Base-by-base conservation (phyloP, 2,888 invertebrate species). In the Parapristionchus giblindavisi region DNA sequence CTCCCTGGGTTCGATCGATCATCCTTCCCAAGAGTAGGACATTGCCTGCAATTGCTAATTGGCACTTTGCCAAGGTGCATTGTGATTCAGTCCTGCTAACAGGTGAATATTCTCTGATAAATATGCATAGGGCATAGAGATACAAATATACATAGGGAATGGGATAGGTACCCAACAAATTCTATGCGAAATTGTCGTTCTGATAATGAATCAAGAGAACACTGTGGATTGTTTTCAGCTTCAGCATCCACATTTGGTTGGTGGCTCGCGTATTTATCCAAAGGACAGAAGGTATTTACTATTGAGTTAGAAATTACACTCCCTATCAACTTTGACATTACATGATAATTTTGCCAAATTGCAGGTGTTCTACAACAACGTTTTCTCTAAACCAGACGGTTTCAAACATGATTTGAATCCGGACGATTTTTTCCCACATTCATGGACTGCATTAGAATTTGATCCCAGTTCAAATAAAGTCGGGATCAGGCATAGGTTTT, bases 181-280 rank as follows among this genome's bases (percentile, higher is more conserved):
- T n/a, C n/a, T n/a, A n/a, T n/a, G n/a, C n/a, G n/a, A n/a, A n/a
- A n/a, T n/a, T n/a, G n/a, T n/a, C n/a, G n/a, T n/a, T n/a, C n/a
- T n/a, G n/a, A n/a, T n/a, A n/a, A n/a, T n/a, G n/a, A n/a, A n/a
- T n/a, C n/a, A n/a, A n/a, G n/a, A n/a, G n/a, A n/a, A n/a, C n/a
- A n/a, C n/a, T n/a, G n/a, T n/a, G n/a, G n/a, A n/a, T n/a, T n/a
- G n/a, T n/a, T 61, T 61, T 61, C 27, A 38, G 61, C 61, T 24
- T 24, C 60, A 32, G 60, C 60, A 21, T 60, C 60, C n/a, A 60
- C 60, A 6, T 60, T 60, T 36, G 60, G 60, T 1, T 60, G 60
- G 60, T 60, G 60, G 60, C 36, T 60, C 29, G 60, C 60, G n/a
- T 60, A 60, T 21, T n/a, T 60, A n/a, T 60, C 60, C 2, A 32